Base-by-base conservation (phyloP, 2,113 vertebrate species). In the Tinamus guttatus region DNA sequence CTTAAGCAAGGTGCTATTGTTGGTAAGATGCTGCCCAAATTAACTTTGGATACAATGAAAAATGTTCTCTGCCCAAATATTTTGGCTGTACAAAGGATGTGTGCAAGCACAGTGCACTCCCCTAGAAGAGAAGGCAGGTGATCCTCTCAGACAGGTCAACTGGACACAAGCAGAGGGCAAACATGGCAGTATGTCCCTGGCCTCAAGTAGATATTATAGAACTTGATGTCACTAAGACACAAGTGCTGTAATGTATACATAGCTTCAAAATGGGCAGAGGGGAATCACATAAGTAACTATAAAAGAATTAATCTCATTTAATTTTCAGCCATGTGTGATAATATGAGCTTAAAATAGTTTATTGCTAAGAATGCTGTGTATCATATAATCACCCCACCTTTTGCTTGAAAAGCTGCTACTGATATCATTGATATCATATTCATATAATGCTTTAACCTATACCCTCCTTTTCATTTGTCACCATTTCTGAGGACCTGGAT, bases 51-150 rank as follows among this genome's bases (percentile, higher is more conserved):
- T 77, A 52, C 8, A 73, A 52, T 4, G 3, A 52, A 83, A 89
- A 94, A 28, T 38, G 13, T 1, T 81, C 17, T 90, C 4, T 5
- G 19, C 51, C 19, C 12, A 34, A 18, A 12, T 59, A 36, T 64
- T 82, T 59, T 68, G 38, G 2, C 13, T 64, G 7, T n/a, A 24
- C 30, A 21, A 41, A 36, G 38, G 51, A 15, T 27, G 4, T 19
- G 6, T 68, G 24, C 9, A 69, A 24, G 11, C 0, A 1, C 5
- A 75, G 41, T 27, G 27, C 30, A 56, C 24, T 3, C 4, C 4
- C 6, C n/a, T 1, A 24, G 54, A 38, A 30, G 21, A 47, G 38
- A 71, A 62, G 25, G 17, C 28, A 38, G 25, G 3, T 34, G 18
- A 4, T 17, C 20, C 8, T 58, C 27, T 77, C 60, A 62, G 24